Evolutionary conservation across 2,113 vertebrate species (phyloP).

Genomic region (zebrafish (Danio rerio)): DNA sequence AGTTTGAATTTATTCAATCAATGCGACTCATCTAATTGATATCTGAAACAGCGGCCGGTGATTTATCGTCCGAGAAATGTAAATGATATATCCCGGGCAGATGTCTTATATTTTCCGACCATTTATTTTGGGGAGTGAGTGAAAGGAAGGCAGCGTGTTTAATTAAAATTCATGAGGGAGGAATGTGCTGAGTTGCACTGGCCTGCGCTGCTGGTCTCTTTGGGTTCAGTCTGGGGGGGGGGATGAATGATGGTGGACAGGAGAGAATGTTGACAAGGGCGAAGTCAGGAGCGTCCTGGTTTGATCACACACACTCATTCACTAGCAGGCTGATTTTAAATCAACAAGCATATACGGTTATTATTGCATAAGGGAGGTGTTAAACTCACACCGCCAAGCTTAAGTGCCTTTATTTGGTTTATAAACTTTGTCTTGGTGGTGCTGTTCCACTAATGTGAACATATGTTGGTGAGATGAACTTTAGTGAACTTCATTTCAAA

Average conservation of each 20-base stretch:
- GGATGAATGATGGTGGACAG: conserved; percentile 87
- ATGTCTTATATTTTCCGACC: conserved; percentile 94
- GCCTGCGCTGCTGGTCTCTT: conserved; percentile 84
- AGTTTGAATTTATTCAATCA: conserved; percentile 48
- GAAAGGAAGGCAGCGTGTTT: conserved; percentile 73
- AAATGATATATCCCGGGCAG: conserved; percentile 89
- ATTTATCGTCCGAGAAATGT: conserved; percentile 89
- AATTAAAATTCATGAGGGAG: conserved; percentile 94
- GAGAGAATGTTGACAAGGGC: conserved; percentile 85
- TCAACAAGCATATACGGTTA: conserved; percentile 21
- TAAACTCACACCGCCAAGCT: background rate
- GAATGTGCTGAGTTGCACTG: conserved; percentile 91
- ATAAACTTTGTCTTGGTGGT: no score
- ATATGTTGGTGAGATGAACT: no score
- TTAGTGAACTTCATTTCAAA: no score
- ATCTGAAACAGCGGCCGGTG: conserved; percentile 80
- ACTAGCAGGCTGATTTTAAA: conserved; percentile 14
- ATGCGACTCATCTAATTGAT: conserved; percentile 56
- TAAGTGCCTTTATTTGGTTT: background rate
- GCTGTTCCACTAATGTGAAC: no score
- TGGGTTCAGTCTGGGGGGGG: conserved; percentile 81
- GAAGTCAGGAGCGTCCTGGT: conserved; percentile 76
- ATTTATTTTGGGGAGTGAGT: conserved; percentile 84
- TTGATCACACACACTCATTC: conserved; percentile 54
- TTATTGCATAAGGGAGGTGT: conserved; percentile 23